phyloP scores from a whole-genome alignment of 2,797 vertebrate species.

The Pangasius mekongensis region DNA sequence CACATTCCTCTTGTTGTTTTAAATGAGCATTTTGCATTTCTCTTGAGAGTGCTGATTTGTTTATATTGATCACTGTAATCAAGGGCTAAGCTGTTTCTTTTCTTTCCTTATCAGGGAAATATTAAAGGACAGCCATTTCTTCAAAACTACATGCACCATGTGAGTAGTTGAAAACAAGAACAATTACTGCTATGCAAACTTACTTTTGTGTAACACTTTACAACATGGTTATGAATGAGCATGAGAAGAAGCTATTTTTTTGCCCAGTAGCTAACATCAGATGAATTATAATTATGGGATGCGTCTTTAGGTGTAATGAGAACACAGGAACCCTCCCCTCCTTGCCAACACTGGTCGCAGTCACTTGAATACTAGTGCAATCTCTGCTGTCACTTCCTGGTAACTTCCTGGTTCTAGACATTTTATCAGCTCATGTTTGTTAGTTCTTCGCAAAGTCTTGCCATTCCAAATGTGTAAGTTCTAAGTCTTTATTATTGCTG shows the following conservation, averaged over 20 bases:
- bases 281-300: not conserved
- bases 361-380: not conserved
- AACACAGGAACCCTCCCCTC: not conserved
- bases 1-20: conserved; percentile 48
- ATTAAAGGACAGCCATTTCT: not conserved
- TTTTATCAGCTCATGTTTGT: not conserved
- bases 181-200: not conserved
- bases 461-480: not conserved
- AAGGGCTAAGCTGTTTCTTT: not conserved
- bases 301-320: not conserved
- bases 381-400: not conserved
- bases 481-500: not conserved
- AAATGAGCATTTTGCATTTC: conserved; percentile 46
- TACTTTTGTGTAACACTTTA: not conserved
- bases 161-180: not conserved
- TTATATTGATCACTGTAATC: conserved; percentile 38
- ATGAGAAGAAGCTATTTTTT: not conserved
- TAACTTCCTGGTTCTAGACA: not conserved
- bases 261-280: not conserved
- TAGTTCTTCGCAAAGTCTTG: not conserved
- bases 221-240: not conserved
- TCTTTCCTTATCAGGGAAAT: conserved; percentile 3
- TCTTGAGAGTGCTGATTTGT: conserved; percentile 33
- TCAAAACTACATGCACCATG: not conserved
- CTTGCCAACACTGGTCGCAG: not conserved